phyloP scores from a whole-genome alignment of 1,140 invertebrate genomes.

The Danaus melanippus region DNA sequence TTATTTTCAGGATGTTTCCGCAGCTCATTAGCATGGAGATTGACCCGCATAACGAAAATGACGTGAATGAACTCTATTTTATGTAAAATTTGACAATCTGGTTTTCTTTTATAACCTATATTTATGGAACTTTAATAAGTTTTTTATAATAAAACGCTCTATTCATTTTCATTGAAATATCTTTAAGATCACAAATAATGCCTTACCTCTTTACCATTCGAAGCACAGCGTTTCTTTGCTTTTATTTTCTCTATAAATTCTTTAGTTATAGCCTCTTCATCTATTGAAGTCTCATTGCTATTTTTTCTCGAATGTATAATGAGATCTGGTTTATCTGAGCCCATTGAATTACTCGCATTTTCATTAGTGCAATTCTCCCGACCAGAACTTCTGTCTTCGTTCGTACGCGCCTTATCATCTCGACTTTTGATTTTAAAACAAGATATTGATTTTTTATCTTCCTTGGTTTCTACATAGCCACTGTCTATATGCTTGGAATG shows the following conservation, averaged over 20 bases:
- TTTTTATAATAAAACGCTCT: neutral
- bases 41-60: constrained; percentile 33
- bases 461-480: constrained; percentile 43
- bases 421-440: constrained; percentile 66
- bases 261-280: constrained; percentile 48
- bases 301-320: constrained; percentile 56
- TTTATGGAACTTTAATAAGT: neutral
- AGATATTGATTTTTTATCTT: constrained; percentile 59
- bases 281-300: constrained; percentile 45
- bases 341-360: constrained; percentile 56
- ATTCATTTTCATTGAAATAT: neutral
- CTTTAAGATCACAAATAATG: neutral
- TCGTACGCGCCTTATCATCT: constrained; percentile 51
- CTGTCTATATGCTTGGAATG: constrained; percentile 36
- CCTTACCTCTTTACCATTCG: constrained; percentile 47
- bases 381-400: constrained; percentile 45
- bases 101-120: constrained; percentile 9
- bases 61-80: constrained; percentile 40
- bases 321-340: constrained; percentile 45
- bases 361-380: constrained; percentile 58
- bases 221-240: constrained; percentile 40
- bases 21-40: constrained; percentile 59
- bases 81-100: constrained; percentile 27
- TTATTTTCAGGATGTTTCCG: constrained; percentile 15
- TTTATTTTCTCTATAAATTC: constrained; percentile 23